A percentile compares a stretch with the other conserved stretches of the same genome.
Conservation (phyloP, 2,888 invertebrate species). For the Aradus depressus region DNA sequence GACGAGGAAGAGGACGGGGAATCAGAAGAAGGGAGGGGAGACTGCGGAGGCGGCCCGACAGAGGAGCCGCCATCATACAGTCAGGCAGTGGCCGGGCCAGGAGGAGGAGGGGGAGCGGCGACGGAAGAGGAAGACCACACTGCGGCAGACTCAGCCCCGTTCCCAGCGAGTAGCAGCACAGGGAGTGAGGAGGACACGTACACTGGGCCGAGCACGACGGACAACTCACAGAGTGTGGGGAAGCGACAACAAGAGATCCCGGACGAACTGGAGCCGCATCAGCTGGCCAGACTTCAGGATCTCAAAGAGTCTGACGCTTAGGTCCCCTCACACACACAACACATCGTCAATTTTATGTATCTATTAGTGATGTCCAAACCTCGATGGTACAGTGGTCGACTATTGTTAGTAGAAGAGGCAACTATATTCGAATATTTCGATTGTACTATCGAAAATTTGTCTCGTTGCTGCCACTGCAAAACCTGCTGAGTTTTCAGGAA, state of each 20-base stretch:
- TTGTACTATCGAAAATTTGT: too few species aligned
- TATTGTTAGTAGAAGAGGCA: too few species aligned
- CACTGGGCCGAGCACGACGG: slow-evolving; percentile 50
- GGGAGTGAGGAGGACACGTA: slow-evolving; percentile 44
- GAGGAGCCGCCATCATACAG: slow-evolving; percentile 30
- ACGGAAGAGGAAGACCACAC: slow-evolving; percentile 39
- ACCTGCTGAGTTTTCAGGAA: too few species aligned
- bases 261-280: slow-evolving; percentile 79
- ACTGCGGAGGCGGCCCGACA: slow-evolving; percentile 23
- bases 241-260: slow-evolving; percentile 43
- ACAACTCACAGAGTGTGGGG: slow-evolving; percentile 43
- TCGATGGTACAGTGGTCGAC: too few species aligned
- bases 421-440: too few species aligned
- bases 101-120: too few species aligned
- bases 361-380: too few species aligned
- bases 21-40: slow-evolving; percentile 25
- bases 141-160: slow-evolving; percentile 46
- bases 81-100: slow-evolving; percentile 17
- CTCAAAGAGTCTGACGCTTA: slow-evolving; percentile 87
- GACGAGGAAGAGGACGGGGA: slow-evolving; percentile 21
- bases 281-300: slow-evolving; percentile 74
- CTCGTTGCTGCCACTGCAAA: too few species aligned
- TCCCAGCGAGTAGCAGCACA: slow-evolving; percentile 52
- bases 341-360: too few species aligned
- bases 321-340: too few species aligned